Percentiles rank a stretch among this genome's conserved stretches.
Evolutionary conservation across 2,888 invertebrate species (phyloP).

Genomic region (Seira ritae): DNA sequence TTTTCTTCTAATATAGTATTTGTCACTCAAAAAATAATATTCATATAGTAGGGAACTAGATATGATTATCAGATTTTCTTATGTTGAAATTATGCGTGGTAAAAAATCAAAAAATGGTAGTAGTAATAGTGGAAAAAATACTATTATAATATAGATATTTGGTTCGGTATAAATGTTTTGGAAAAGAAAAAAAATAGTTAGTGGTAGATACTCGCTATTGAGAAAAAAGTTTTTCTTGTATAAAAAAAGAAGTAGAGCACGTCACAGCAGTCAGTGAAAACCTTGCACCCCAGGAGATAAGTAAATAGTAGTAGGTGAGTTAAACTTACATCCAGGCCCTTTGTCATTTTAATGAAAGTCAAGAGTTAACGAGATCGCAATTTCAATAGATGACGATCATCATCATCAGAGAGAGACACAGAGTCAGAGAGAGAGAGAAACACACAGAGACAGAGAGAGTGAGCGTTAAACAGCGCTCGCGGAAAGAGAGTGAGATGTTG

Average conservation of each 20-base stretch:
- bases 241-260: slow-evolving; percentile 55
- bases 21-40: neutral
- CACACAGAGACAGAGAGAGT: slow-evolving; percentile 36
- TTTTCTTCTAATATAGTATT: neutral
- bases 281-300: slow-evolving; percentile 61
- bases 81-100: neutral
- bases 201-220: slow-evolving; percentile 1
- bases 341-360: slow-evolving; percentile 62
- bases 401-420: slow-evolving; percentile 28
- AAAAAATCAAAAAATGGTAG: too few relatives aligned
- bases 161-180: neutral
- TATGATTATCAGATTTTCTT: neutral
- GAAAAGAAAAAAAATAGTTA: neutral
- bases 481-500: slow-evolving; percentile 21
- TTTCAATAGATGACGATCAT: slow-evolving; percentile 54
- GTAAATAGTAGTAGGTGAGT: slow-evolving; percentile 59
- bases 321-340: slow-evolving; percentile 62
- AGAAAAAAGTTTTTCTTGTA: slow-evolving; percentile 5
- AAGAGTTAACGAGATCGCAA: slow-evolving; percentile 62
- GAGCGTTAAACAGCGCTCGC: slow-evolving; percentile 21
- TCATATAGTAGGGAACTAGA: neutral
- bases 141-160: too few relatives aligned
- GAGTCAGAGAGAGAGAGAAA: slow-evolving; percentile 40
- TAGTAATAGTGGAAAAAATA: too few relatives aligned
- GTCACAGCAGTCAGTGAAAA: slow-evolving; percentile 63